Base-by-base conservation (phyloP, 2,888 invertebrate species). In the Ecliptopera silaceata region DNA sequence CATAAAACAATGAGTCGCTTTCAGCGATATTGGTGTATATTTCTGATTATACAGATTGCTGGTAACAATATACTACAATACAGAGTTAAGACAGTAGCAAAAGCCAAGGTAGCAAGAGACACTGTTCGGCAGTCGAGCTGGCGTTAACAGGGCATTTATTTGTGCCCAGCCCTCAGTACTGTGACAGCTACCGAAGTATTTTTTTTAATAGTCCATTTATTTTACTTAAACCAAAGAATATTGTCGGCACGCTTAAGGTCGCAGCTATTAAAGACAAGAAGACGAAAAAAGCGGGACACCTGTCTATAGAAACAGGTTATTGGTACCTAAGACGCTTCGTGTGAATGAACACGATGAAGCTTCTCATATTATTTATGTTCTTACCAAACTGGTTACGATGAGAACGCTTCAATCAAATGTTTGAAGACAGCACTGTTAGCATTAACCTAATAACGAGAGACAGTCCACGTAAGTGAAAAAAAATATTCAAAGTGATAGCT, bases 251-350 rank as follows among this genome's bases (percentile, higher is more conserved):
- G 72, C 70, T 75, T 77, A 73, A 73, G 71, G 71, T 68, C 68
- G 68, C 64, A 59, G 68, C 71, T 72, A 74, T 76, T 75, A 72
- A 64, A 69, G 53, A 46, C 8, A 34, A 52, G 38, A 72, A 70
- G 58, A 74, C 75, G 72, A 70, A 64, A 59, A 64, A 63, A 66
- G 68, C 68, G 69, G 75, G 78, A 81, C 87, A 88, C 84, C 84
- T 87, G 86, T 86, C 84, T 75, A 76, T 70, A 71, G 70, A 72
- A 86, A 88, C 87, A 71, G 86, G 88, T 88, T 86, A 78, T 63
- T 59, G 71, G 64, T 66, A 66, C 66, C 47, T 71, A 68, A 31
- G 63, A 66, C 71, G 68, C 60, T 52, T 42, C 86, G 88, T 87
- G 86, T 84, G 87, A 87, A 85, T 84, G 80, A 74, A 80, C 72